Evolutionary conservation across 2,888 invertebrate species (phyloP).

Genomic region (Drosophila tanythrix): DNA sequence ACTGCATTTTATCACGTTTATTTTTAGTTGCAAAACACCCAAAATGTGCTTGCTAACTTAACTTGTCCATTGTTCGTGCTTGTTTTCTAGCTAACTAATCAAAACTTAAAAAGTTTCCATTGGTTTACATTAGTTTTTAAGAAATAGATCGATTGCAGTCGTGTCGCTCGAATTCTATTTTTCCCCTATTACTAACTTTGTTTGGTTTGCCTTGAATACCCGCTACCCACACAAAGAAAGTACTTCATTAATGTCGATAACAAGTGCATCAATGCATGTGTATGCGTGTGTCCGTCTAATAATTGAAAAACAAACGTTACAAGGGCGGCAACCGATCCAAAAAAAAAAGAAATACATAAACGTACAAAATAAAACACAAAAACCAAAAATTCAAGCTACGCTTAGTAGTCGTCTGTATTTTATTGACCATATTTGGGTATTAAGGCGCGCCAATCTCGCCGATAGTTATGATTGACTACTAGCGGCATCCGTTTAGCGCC

Average conservation of each 20-base stretch:
- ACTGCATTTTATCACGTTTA: constrained; percentile 78
- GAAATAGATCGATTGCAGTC: constrained; percentile 26
- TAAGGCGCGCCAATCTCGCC: constrained; percentile 52
- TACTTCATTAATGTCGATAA: constrained; percentile 55
- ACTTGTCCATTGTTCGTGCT: constrained; percentile 34
- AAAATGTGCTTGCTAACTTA: constrained; percentile 24
- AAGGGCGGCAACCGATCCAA: constrained; percentile 71
- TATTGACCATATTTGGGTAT: constrained; percentile 66
- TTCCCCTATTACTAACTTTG: background rate
- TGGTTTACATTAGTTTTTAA: constrained; percentile 10
- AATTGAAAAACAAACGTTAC: constrained; percentile 63
- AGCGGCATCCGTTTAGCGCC: constrained; percentile 22
- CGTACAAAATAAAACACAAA: constrained; percentile 14
- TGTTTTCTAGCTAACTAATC: constrained; percentile 17
- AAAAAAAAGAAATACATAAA: constrained; percentile 51
- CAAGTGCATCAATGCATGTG: constrained; percentile 36
- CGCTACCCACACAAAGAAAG: constrained; percentile 50
- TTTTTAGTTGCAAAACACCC: constrained; percentile 72
- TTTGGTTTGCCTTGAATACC: constrained; percentile 10
- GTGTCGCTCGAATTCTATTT: constrained; percentile 5
- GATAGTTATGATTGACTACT: constrained; percentile 41
- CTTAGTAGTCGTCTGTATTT: constrained; percentile 54
- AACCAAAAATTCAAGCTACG: constrained; percentile 42
- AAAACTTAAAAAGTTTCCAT: constrained; percentile 6
- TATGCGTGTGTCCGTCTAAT: constrained; percentile 8